Conservation (phyloP, 2,113 vertebrate genomes). For the Acanthisitta chloris region DNA sequence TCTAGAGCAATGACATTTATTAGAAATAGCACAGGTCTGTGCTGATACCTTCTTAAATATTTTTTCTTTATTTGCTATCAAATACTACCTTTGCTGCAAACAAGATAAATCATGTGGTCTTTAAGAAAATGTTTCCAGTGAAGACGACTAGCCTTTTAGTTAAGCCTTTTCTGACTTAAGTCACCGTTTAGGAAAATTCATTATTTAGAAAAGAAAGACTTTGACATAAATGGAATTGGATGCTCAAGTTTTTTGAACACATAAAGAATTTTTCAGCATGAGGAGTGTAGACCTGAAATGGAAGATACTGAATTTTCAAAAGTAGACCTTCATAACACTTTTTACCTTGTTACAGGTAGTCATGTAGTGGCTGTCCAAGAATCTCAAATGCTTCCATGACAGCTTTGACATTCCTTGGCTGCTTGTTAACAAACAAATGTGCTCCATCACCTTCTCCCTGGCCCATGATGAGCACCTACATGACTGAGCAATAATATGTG, state of each 20-base stretch:
- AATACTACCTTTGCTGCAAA: neutral
- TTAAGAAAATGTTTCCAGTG: neutral
- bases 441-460: accelerated
- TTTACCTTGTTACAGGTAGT: neutral
- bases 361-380: neutral
- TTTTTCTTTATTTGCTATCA: neutral
- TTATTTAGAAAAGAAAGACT: neutral
- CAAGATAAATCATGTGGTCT: neutral
- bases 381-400: neutral
- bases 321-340: neutral
- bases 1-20: neutral
- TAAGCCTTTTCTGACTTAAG: neutral
- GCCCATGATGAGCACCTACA: accelerated
- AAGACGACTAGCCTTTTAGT: neutral
- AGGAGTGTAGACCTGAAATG: neutral
- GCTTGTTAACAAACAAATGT: neutral
- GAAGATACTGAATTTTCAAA: neutral
- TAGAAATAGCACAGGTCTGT: neutral
- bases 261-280: neutral
- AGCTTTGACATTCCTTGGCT: neutral
- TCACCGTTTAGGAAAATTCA: neutral
- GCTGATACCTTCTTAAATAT: neutral
- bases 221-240: neutral
- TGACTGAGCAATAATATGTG: accelerated
- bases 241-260: neutral